Evolutionary conservation across 2,888 invertebrate genomes (phyloP), one percentile per base, ranked within the genome.

Genomic region (Lochmaea capreae): DNA sequence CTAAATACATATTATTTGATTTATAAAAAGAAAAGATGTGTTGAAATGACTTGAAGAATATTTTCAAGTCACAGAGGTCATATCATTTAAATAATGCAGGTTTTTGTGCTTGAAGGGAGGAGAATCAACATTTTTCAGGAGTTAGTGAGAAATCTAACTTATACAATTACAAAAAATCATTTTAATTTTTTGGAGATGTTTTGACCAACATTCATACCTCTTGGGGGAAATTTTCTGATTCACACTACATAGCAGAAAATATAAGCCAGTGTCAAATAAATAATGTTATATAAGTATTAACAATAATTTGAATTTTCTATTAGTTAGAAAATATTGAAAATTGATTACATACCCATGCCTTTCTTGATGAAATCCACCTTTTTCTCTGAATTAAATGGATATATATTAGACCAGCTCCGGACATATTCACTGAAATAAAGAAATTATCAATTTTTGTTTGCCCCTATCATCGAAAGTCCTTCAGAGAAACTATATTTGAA

Each of bases 331-430:
- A 57, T 22, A 22, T 57, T 1, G 0, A 22, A n/a, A 57, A 18
- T 22, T 4, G 22, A 8, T 57, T 12, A 79, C 92, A 89, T 90
- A 96, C 95, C 93, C 83, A 94, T 89, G 82, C 95, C 95, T 87
- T 94, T 94, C 82, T 90, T 92, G 80, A 95, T 95, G 83, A 95
- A 95, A 80, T 95, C 95, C 87, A 90, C 89, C 87, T 95, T 95
- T 78, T 91, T 91, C 46, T 90, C 90, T 84, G 94, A 94, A 82
- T 94, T 92, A 86, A 95, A 96, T 71, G 93, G 92, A 84, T 90
- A 93, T 81, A 96, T 94, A 75, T 90, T 88, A 80, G 92, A 92
- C 62, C 90, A 86, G 84, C 92, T 93, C 84, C 91, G 92, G 57
- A 95, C 93, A 88, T 91, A 94, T 88, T 95, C 95, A 88, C 95